Conservation (phyloP, 2,888 invertebrate species). For the Gymnoscelis rufifasciata region DNA sequence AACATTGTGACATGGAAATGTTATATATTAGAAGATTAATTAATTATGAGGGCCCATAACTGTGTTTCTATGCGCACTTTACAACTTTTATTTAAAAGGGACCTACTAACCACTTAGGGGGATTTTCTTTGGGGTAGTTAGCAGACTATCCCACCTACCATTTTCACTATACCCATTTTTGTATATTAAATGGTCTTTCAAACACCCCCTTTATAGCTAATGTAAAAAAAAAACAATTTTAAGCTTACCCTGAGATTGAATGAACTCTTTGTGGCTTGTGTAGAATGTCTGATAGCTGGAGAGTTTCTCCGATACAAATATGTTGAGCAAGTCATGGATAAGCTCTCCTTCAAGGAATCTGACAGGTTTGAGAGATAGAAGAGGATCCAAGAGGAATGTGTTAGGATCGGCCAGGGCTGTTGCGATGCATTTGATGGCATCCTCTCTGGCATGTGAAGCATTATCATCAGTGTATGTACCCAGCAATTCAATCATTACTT, state of each 20-base stretch:
- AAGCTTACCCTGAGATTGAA: slow-evolving; percentile 81
- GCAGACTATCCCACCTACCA: too few species aligned
- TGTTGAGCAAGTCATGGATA: slow-evolving; percentile 94
- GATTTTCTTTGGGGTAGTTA: too few species aligned
- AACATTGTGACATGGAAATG: too few species aligned
- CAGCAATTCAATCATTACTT: slow-evolving; percentile 97
- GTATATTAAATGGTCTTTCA: too few species aligned
- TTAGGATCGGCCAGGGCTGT: slow-evolving; percentile 97
- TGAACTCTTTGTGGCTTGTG: slow-evolving; percentile 93
- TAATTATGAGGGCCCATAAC: too few species aligned
- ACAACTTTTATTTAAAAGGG: too few species aligned
- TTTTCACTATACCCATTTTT: too few species aligned
- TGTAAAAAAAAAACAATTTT: not conserved
- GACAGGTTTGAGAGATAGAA: slow-evolving; percentile 95
- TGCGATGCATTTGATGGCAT: slow-evolving; percentile 97
- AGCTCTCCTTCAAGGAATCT: slow-evolving; percentile 96
- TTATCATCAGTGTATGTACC: slow-evolving; percentile 98
- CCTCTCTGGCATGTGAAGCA: slow-evolving; percentile 96
- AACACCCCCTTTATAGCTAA: too few species aligned
- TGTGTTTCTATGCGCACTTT: too few species aligned
- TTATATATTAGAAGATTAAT: too few species aligned
- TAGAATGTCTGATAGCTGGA: slow-evolving; percentile 96
- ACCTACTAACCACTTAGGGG: too few species aligned
- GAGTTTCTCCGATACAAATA: slow-evolving; percentile 96
- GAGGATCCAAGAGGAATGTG: slow-evolving; percentile 96